phyloP scores from a whole-genome alignment of 23 tunicate species.

The Diplosoma virens region DNA sequence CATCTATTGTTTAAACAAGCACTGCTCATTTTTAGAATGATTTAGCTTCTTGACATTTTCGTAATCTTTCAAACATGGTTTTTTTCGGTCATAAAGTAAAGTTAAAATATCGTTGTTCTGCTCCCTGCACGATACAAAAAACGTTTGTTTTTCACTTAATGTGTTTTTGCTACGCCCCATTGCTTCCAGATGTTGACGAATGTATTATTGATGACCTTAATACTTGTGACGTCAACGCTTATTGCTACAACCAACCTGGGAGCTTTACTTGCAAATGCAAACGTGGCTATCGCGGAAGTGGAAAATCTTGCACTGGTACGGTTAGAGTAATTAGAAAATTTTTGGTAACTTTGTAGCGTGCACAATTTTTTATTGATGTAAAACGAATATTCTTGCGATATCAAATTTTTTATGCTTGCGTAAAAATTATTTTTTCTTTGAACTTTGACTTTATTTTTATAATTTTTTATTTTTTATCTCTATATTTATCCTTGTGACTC shows the following conservation, averaged over 20 bases:
- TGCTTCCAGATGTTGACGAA: conserved; percentile 30
- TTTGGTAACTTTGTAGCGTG: not conserved
- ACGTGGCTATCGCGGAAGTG: conserved; percentile 37
- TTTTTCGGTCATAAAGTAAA: no score
- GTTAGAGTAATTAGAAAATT: not conserved
- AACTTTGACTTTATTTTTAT: not conserved
- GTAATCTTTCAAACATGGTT: no score
- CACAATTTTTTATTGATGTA: not conserved
- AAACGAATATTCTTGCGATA: not conserved
- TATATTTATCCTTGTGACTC: no score
- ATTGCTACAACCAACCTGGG: conserved; percentile 26
- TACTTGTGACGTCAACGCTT: conserved; percentile 11
- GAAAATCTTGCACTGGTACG: conserved; percentile 27
- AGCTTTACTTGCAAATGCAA: conserved; percentile 26
- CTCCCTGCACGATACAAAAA: no score
- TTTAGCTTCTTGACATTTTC: no score
- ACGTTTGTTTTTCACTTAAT: not conserved
- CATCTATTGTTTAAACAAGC: no score
- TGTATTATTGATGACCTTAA: not conserved
- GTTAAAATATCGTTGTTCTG: no score
- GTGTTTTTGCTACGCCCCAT: not conserved
- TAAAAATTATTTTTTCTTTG: not conserved
- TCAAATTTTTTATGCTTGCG: not conserved
- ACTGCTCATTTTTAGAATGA: no score
- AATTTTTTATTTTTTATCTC: no score